Evolutionary conservation across 1,140 invertebrate genomes (phyloP), one percentile per base, ranked within the genome.

Genomic region (Episyrphus balteatus): DNA sequence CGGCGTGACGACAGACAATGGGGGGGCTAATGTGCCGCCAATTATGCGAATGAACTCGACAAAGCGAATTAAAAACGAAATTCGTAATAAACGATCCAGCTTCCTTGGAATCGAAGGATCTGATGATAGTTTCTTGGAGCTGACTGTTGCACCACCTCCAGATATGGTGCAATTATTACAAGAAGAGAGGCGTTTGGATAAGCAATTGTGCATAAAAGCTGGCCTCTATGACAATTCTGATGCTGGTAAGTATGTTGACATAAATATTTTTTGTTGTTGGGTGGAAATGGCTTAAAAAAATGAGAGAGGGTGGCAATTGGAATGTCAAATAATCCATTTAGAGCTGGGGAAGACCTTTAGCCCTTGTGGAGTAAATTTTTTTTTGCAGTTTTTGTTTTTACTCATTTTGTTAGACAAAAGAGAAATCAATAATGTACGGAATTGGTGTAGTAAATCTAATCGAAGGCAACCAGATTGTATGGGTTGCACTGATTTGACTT

Each of bases 31-130:
- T 10, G 54, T 59, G 39, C 61, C 62, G 44, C 77, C 80, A 40
- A 73, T 86, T 42, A 82, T 81, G 55, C 75, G 84, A 47, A 75
- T 84, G 41, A 88, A 87, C 56, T 89, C 86, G 2, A 87, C 86
- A 1, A 85, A 85, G 46, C 77, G 86, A 46, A 88, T 92, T 44
- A 89, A 88, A 57, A 88, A 88, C 59, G 88, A 92, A 62, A 73
- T 91, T 19, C 75, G 84, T 10, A 84, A 82, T 55, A 85, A 89
- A 55, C 77, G 88, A 9, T 90, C 86, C 17, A 86, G 87, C 66
- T 92, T 92, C 59, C 70, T 92, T 14, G 88, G 88, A 31, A 81
- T 91, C 51, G 85, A 88, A 57, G 82, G 81, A 47, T 73, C 73
- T 39, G 78, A 86, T 54, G 77, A 79, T 47, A 77, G 67, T 54